Evolutionary conservation across 2,888 invertebrate species (phyloP), one percentile per base, ranked within the genome.

Genomic region (Pecten maximus): DNA sequence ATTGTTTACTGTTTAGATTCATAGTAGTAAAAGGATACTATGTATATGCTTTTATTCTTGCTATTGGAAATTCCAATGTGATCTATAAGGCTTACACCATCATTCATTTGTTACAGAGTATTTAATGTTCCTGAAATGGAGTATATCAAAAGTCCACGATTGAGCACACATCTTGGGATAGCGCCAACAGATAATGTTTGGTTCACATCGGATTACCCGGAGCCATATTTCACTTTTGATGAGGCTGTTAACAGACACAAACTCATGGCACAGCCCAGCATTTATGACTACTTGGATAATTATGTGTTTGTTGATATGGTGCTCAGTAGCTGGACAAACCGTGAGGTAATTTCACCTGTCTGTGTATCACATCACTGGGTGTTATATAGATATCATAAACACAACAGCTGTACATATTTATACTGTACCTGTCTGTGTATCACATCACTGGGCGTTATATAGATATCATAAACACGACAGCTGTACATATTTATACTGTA

Each of bases 111-210:
- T 74, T 35, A 74, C 74, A 74, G 74, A 35, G 16, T 35, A 2
- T 74, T 74, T 10, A 28, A 28, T 8, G 28, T 23, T 74, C 74
- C 74, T 28, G 74, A 28, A 6, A 74, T 74, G 74, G 35, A 74
- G 74, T 74, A 74, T 35, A 74, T 74, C 4, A 74, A 28, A 28
- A 74, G 74, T 74, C 35, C 28, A 35, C 10, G 10, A 10, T 23
- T 74, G 74, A 74, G 74, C 74, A 74, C 74, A 74, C 74, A 74
- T 15, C 0, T 74, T 74, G 91, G 88, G 0, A 40, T 92, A 35
- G 86, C 87, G 28, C 95, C 96, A 1, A 90, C 92, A 10, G 95
- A 96, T 92, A 94, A 95, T 94, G 95, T 96, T 23, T 96, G 96
- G 95, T 92, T 95, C 4, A 89, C 91, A 6, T 92, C 92, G 35